phyloP scores from a whole-genome alignment of 2,888 invertebrate genomes.

The Pristionchus exspectatus region DNA sequence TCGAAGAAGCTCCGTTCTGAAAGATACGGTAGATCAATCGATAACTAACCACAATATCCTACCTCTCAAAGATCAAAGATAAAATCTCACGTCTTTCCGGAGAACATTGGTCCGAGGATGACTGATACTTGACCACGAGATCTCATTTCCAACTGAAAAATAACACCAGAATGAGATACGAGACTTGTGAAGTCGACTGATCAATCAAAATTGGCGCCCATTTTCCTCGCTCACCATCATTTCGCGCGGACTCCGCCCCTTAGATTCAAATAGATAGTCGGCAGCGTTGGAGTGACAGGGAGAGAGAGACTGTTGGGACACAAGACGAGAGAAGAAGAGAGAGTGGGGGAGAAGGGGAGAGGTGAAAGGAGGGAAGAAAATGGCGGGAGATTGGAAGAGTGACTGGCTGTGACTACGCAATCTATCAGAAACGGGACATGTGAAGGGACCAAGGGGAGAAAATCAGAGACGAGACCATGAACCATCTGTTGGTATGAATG shows the following conservation, averaged over 20 bases:
- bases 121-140: constrained; percentile 62
- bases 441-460: not conserved
- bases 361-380: constrained; percentile 20
- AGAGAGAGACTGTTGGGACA: constrained; percentile 50
- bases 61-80: not conserved
- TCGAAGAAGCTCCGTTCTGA: constrained; percentile 75
- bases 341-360: constrained; percentile 50
- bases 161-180: not conserved
- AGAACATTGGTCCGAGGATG: constrained; percentile 72
- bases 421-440: not conserved
- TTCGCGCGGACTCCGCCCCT: constrained; percentile 34
- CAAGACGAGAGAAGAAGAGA: constrained; percentile 44
- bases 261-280: not conserved
- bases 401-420: constrained; percentile 29
- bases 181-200: not conserved
- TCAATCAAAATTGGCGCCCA: constrained; percentile 6
- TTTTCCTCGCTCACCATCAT: not conserved
- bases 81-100: constrained; percentile 67
- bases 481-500: not conserved
- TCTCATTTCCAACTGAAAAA: constrained; percentile 7
- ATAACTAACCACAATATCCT: not conserved
- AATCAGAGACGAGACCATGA: not conserved
- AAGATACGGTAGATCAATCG: constrained; percentile 20
- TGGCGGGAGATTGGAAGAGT: constrained; percentile 56
- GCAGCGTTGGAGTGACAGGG: constrained; percentile 45